phyloP scores from a whole-genome alignment of 2,113 vertebrate species.

The Carassius auratus region DNA sequence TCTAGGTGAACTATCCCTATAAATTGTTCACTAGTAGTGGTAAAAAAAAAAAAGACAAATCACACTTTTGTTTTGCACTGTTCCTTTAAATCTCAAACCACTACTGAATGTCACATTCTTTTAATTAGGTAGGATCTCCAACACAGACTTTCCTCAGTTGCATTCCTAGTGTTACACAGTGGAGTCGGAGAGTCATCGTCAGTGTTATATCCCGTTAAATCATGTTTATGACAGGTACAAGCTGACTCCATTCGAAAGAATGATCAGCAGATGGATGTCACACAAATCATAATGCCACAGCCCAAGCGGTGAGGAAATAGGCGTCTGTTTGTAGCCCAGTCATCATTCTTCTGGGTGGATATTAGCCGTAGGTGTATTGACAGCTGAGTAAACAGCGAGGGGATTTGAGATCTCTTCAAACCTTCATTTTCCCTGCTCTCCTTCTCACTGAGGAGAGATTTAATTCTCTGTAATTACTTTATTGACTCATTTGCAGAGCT shows the following conservation, averaged over 20 bases:
- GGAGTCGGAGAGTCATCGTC: slow-evolving; percentile 35
- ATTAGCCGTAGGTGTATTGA: slow-evolving; percentile 68
- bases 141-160: too few species aligned
- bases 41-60: neutral
- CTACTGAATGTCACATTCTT: neutral
- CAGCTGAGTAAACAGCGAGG: slow-evolving; percentile 69
- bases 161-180: slow-evolving; percentile 31
- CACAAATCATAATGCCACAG: slow-evolving; percentile 49
- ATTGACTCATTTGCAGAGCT: slow-evolving; percentile 77
- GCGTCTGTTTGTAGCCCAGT: slow-evolving; percentile 17
- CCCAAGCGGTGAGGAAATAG: slow-evolving; percentile 46
- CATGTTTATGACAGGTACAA: slow-evolving; percentile 39
- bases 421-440: slow-evolving; percentile 58
- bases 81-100: slow-evolving; percentile 6
- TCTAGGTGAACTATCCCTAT: neutral
- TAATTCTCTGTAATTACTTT: slow-evolving; percentile 79
- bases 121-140: slow-evolving; percentile 8
- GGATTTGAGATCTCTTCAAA: slow-evolving; percentile 63
- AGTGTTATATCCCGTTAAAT: slow-evolving; percentile 50
- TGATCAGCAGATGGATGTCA: slow-evolving; percentile 43
- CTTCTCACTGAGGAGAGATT: slow-evolving; percentile 67
- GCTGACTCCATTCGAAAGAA: slow-evolving; percentile 45
- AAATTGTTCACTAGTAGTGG: neutral
- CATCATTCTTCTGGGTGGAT: slow-evolving; percentile 71
- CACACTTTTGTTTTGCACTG: neutral